phyloP scores from a whole-genome alignment of 2,797 vertebrate genomes.

The Hephaestus fuliginosus region DNA sequence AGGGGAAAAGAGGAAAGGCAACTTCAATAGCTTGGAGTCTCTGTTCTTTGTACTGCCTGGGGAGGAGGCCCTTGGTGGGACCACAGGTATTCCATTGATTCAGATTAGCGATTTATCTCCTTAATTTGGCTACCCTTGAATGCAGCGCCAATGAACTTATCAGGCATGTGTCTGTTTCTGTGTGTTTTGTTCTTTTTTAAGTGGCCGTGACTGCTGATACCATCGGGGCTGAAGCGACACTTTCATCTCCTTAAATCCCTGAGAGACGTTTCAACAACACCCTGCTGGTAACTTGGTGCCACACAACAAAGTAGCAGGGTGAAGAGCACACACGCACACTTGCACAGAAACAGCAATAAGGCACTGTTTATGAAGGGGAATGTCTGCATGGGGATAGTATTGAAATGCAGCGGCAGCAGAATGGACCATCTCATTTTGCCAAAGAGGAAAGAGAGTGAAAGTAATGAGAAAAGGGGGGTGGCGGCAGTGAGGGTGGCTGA shows the following conservation, averaged over 20 bases:
- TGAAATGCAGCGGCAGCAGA: conserved; percentile 78
- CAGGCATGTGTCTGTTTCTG: conserved; percentile 37
- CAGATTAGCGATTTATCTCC: conserved; percentile 69
- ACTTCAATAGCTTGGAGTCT: conserved; percentile 62
- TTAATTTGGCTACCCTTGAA: conserved; percentile 61
- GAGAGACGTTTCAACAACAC: conserved; percentile 46
- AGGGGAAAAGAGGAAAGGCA: conserved; percentile 31
- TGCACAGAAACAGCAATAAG: conserved; percentile 55
- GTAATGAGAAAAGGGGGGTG: conserved; percentile 71
- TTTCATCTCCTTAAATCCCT: conserved; percentile 56
- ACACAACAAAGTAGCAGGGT: conserved; percentile 33
- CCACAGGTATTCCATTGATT: conserved; percentile 73
- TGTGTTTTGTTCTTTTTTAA: conserved; percentile 45
- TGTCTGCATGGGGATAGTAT: conserved; percentile 61
- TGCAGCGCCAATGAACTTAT: conserved; percentile 60
- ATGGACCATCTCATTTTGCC: conserved; percentile 72
- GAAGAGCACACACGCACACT: conserved; percentile 25
- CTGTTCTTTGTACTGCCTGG: conserved; percentile 51
- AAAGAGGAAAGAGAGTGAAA: conserved; percentile 72
- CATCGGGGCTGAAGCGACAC: conserved; percentile 23
- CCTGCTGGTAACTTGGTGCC: conserved; percentile 30
- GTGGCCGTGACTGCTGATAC: conserved; percentile 53
- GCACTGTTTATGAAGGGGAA: conserved; percentile 61
- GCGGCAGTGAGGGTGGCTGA: conserved; percentile 30
- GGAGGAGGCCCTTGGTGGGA: conserved; percentile 43